phyloP scores from a whole-genome alignment of 1,140 invertebrate genomes.

The Dermatophagoides farinae region DNA sequence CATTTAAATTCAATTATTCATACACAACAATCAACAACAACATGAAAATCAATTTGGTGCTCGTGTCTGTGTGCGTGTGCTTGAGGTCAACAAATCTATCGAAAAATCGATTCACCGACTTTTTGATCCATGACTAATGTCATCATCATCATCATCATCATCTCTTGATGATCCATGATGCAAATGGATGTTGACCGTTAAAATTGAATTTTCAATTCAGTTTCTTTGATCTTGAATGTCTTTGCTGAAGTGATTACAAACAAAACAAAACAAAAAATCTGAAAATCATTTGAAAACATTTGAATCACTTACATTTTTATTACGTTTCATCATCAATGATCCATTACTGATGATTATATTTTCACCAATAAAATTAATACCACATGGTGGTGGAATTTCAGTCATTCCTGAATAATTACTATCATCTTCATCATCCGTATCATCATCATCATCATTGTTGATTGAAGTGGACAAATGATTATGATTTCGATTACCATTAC shows the following conservation, averaged over 20 bases:
- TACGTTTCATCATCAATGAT: conserved; percentile 45
- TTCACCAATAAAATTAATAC: conserved; percentile 61
- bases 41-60: too few species aligned
- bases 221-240: too few species aligned
- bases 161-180: too few species aligned
- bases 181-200: too few species aligned
- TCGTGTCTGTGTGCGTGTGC: too few species aligned
- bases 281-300: background rate
- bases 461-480: background rate
- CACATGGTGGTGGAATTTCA: conserved; percentile 31
- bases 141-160: background rate
- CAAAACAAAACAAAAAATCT: too few species aligned
- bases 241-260: too few species aligned
- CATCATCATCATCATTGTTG: conserved; percentile 17
- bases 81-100: too few species aligned
- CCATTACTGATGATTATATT: conserved; percentile 69
- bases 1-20: too few species aligned
- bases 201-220: too few species aligned
- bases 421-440: conserved; percentile 38
- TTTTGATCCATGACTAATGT: background rate
- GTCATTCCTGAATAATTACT: conserved; percentile 31
- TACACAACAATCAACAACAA: too few species aligned
- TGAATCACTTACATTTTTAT: conserved; percentile 34
- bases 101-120: too few species aligned
- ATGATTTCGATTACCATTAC: background rate